Evolutionary conservation across 2,797 vertebrate species (phyloP).

Genomic region (Mormyrops attenuatus): DNA sequence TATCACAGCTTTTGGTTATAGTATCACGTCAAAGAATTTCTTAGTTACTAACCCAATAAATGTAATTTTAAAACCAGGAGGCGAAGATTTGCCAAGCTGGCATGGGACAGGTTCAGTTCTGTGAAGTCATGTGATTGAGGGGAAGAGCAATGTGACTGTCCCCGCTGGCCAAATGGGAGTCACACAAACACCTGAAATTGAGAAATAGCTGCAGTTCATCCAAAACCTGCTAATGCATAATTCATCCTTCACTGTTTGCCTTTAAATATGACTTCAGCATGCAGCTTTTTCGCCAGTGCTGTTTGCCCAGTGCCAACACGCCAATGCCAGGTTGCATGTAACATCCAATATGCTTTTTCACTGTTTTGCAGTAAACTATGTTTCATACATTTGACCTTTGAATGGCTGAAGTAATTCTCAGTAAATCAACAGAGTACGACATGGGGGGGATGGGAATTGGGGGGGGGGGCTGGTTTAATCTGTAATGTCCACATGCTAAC

Average conservation of each 20-base stretch:
- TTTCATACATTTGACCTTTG: background rate
- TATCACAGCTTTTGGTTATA: background rate
- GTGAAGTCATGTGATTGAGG: conserved; percentile 58
- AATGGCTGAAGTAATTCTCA: background rate
- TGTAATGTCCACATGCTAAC: background rate
- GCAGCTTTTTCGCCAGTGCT: background rate
- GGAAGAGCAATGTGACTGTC: conserved; percentile 37
- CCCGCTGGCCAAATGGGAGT: conserved; percentile 36
- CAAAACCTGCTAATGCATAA: conserved; percentile 25
- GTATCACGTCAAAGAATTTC: background rate
- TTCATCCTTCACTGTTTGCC: background rate
- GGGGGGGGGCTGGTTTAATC: background rate
- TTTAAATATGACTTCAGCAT: background rate
- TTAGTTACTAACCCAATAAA: background rate
- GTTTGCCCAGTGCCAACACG: background rate
- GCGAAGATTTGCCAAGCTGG: background rate
- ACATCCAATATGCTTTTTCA: background rate
- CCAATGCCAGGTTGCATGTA: background rate
- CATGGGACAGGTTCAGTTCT: conserved; percentile 38
- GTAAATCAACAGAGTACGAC: background rate
- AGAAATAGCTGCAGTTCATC: conserved; percentile 41
- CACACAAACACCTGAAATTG: conserved; percentile 35
- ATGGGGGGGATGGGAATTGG: background rate
- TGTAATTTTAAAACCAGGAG: background rate
- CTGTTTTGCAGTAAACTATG: background rate